These are phyloP conservation scores for Pogonocherus hispidulus DNA, from an alignment of 2,888 invertebrate species.

Conservation along the genomic window DNA sequence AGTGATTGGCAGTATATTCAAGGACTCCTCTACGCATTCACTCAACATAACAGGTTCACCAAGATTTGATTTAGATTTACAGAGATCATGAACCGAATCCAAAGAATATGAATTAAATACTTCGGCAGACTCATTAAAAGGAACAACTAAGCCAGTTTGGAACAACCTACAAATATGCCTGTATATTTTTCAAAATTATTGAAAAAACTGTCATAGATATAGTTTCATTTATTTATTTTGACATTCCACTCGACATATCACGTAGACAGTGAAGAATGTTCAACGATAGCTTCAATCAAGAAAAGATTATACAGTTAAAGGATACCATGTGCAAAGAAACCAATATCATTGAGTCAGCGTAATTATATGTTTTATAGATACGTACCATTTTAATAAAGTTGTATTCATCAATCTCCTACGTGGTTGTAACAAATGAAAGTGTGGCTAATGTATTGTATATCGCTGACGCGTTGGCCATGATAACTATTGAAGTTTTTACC, in stretches of 20 bases:
- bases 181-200: too few species aligned
- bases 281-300: conserved; percentile 12
- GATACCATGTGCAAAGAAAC: conserved; percentile 13
- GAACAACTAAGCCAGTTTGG: too few species aligned
- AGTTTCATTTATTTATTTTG: neutral
- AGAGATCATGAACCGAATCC: too few species aligned
- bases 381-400: conserved; percentile 25
- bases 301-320: conserved; percentile 5
- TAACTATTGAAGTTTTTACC: conserved; percentile 26
- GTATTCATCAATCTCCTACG: conserved; percentile 13
- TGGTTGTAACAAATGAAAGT: conserved; percentile 26
- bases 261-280: neutral
- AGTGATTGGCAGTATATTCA: too few species aligned
- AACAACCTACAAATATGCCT: too few species aligned
- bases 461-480: conserved; percentile 30
- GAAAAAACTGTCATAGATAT: too few species aligned
- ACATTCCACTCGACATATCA: neutral
- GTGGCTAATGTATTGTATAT: conserved; percentile 28
- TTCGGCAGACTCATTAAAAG: too few species aligned
- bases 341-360: neutral
- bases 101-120: too few species aligned
- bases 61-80: too few species aligned
- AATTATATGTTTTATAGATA: conserved; percentile 27
- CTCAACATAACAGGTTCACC: too few species aligned
- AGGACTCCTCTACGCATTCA: too few species aligned